Percentiles rank a stretch among this genome's conserved stretches.
These are phyloP conservation scores for Athripsodes cinereus DNA, from an alignment of 2,888 invertebrate genomes.

Conservation along the genomic window DNA sequence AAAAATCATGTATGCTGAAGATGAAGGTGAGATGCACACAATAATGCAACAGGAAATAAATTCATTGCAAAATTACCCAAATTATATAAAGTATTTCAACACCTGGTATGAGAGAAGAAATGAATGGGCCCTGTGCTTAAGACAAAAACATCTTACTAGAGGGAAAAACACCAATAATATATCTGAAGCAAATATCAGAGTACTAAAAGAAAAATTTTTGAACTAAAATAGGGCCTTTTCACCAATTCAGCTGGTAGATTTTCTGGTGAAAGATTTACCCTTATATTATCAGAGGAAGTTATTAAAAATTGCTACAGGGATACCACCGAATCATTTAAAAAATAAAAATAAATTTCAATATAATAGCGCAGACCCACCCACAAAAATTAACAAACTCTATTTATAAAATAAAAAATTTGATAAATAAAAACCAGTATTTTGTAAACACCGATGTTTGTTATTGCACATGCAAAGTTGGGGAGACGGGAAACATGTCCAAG, in stretches of 20 bases:
- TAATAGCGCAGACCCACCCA: neutral
- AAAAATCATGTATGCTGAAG: neutral
- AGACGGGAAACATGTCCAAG: neutral
- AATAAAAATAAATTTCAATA: too few species aligned
- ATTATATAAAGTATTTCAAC: neutral
- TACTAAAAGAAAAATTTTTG: neutral
- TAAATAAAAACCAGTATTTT: neutral
- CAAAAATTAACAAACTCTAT: neutral
- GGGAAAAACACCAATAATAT: neutral
- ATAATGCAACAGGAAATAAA: neutral
- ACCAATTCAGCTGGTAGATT: neutral
- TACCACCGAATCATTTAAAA: neutral
- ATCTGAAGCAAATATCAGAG: neutral
- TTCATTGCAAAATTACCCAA: neutral
- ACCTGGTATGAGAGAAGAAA: neutral
- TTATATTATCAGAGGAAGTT: neutral
- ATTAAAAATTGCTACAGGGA: neutral
- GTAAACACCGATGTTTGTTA: neutral
- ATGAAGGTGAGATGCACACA: neutral
- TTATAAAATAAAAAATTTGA: neutral
- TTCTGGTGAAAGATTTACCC: neutral
- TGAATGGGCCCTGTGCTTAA: neutral
- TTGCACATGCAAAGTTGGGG: too few species aligned
- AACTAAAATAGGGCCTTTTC: neutral
- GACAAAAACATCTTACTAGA: neutral